Evolutionary conservation across 2,888 invertebrate genomes (phyloP).

Genomic region (Aquatica leii): DNA sequence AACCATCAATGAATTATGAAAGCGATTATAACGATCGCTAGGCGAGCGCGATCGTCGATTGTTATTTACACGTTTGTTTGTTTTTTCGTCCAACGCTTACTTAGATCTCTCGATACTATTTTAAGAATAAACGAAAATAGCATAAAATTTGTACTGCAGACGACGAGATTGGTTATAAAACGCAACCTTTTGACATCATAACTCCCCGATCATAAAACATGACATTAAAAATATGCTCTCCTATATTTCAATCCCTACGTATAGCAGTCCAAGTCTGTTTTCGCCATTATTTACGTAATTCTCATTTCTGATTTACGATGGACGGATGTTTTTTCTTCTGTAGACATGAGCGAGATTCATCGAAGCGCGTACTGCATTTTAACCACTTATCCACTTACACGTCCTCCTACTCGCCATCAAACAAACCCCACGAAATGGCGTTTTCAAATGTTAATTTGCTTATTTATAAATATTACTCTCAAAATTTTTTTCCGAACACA

Average conservation of each 20-base stretch:
- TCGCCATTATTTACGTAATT: slow-evolving; percentile 24
- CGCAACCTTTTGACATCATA: slow-evolving; percentile 58
- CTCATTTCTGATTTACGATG: slow-evolving; percentile 19
- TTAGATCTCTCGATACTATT: background rate
- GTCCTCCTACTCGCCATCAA: slow-evolving; percentile 33
- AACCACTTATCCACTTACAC: slow-evolving; percentile 59
- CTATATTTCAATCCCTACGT: slow-evolving; percentile 55
- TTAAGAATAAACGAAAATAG: slow-evolving; percentile 15
- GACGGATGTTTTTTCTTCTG: slow-evolving; percentile 53
- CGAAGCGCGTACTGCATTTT: slow-evolving; percentile 59
- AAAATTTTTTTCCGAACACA: background rate
- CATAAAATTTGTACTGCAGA: slow-evolving; percentile 42
- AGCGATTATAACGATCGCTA: slow-evolving; percentile 29
- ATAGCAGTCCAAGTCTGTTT: slow-evolving; percentile 39
- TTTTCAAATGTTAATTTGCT: slow-evolving; percentile 23
- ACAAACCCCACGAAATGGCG: slow-evolving; percentile 19
- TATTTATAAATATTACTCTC: slow-evolving; percentile 10
- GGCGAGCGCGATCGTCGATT: slow-evolving; percentile 13
- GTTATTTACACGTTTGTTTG: slow-evolving; percentile 16
- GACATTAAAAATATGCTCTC: slow-evolving; percentile 58
- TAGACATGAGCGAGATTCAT: slow-evolving; percentile 58
- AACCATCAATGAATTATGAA: slow-evolving; percentile 46
- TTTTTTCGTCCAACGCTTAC: background rate
- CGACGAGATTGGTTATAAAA: slow-evolving; percentile 52
- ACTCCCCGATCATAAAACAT: slow-evolving; percentile 56